Conservation (phyloP, 2,888 invertebrate species). For the Tenthredo mesomela region DNA sequence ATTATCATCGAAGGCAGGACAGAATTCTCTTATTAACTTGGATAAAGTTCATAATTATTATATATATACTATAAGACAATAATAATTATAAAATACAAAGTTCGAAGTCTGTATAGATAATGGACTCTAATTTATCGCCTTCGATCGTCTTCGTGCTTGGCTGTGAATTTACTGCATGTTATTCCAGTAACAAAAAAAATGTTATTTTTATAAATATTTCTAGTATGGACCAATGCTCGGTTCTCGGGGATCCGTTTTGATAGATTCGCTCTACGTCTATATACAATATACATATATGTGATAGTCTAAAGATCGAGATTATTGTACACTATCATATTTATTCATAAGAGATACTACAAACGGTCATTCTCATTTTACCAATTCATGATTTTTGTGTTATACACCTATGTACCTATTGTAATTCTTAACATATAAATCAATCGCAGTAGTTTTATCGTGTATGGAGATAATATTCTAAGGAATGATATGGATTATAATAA, state of each 20-base stretch:
- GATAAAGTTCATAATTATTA: slow-evolving; percentile 18
- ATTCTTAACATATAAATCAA: neutral
- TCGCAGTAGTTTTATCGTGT: neutral
- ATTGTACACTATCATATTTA: neutral
- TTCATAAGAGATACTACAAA: neutral
- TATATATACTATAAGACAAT: neutral
- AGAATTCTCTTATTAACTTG: neutral
- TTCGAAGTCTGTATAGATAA: neutral
- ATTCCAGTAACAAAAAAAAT: neutral
- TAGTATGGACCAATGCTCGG: neutral
- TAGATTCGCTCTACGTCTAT: neutral
- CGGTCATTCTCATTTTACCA: neutral
- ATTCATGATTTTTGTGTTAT: neutral
- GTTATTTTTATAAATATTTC: neutral
- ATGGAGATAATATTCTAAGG: neutral
- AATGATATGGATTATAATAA: neutral
- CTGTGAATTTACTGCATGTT: neutral
- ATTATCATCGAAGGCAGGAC: neutral
- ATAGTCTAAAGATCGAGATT: neutral
- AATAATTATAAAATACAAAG: neutral
- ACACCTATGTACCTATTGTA: too few relatives aligned
- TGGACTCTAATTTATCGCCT: neutral
- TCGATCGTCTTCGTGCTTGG: neutral
- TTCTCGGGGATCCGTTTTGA: neutral
- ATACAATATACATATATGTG: too few relatives aligned